Evolutionary conservation across 2,113 vertebrate genomes (phyloP), one percentile per base, ranked within the genome.

Genomic region (Anthoscopus minutus): DNA sequence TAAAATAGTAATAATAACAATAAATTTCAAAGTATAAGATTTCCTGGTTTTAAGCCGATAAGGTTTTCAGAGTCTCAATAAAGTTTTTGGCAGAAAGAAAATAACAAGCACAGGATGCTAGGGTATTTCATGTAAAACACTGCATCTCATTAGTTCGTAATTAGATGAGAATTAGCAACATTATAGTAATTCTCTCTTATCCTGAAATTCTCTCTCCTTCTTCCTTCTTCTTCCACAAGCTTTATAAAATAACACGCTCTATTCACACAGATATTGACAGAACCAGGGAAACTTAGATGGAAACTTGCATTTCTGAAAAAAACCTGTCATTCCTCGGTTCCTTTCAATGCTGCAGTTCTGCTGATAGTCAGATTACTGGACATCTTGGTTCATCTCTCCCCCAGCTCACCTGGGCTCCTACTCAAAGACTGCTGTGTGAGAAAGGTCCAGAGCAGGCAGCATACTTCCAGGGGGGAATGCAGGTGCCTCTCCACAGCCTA

Each of bases 111-210:
- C 53, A 65, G 8, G 35, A 77, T 58, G 50, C 25, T 58, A 48
- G n/a, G 18, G 74, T 25, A 86, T 88, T 92, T 92, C 54, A 89
- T 70, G 66, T 69, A 89, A 89, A 88, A 94, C 18, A 78, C 3
- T 40, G 82, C 76, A 23, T 91, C 57, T 85, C 48, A 54, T 89
- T 57, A 87, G 72, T 65, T 64, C 66, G 66, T 62, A 92, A 89
- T 89, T 88, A 73, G n/a, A 76, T 58, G 19, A 90, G 37, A 93
- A 62, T 28, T 50, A 42, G 28, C n/a, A 77, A 76, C 42, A 82
- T 48, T 69, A 61, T 33, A 82, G 74, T 53, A 86, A 65, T 15
- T 11, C 25, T 80, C 11, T 10, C 18, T 82, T 72, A 82, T 16
- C 53, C 69, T 9, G 27, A 16, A 65, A n/a, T 65, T 89, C 37